phyloP scores from a whole-genome alignment of 2,888 invertebrate species.

The Automeris io region DNA sequence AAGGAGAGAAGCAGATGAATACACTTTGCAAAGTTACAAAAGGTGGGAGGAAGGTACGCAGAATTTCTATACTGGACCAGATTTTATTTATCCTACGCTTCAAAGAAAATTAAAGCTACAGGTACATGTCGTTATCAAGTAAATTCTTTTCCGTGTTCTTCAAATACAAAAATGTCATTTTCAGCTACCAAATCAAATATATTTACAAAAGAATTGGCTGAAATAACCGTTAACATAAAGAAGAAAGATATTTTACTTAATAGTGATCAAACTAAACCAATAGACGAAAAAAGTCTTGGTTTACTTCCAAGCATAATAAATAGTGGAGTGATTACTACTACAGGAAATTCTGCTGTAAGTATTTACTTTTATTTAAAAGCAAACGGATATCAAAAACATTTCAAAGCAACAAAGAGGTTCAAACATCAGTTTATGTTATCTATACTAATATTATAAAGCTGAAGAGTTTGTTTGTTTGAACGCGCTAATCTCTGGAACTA shows the following conservation, averaged over 20 bases:
- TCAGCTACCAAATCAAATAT: slow-evolving; percentile 89
- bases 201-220: slow-evolving; percentile 91
- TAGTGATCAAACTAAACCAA: slow-evolving; percentile 90
- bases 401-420: background rate
- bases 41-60: slow-evolving; percentile 87
- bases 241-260: slow-evolving; percentile 84
- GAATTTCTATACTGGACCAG: background rate
- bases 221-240: slow-evolving; percentile 86
- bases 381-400: no score
- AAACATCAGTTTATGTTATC: background rate
- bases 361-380: no score
- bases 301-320: slow-evolving; percentile 88
- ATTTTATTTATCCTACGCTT: background rate
- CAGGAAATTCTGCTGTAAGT: slow-evolving; percentile 91
- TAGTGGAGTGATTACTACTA: slow-evolving; percentile 90
- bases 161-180: slow-evolving; percentile 18
- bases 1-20: slow-evolving; percentile 88
- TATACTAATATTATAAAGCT: no score
- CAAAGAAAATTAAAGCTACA: background rate
- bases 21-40: slow-evolving; percentile 86
- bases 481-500: no score
- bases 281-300: slow-evolving; percentile 83
- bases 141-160: background rate
- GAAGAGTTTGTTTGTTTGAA: no score
- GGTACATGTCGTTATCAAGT: background rate